phyloP scores from a whole-genome alignment of 2,113 vertebrate species.

The Sebastes fasciatus region DNA sequence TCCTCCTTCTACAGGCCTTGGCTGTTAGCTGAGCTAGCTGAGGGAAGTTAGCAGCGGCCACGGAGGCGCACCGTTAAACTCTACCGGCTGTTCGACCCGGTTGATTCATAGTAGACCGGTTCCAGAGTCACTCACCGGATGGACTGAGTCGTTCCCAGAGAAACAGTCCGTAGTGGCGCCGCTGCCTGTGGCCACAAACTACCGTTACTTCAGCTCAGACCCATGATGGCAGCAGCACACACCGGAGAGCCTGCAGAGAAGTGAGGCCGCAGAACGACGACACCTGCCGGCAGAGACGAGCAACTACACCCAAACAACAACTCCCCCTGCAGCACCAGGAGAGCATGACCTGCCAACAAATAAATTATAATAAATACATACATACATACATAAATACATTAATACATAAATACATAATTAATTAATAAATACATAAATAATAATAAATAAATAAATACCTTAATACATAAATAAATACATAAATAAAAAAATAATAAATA shows the following conservation, averaged over 20 bases:
- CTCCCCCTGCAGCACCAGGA: too few relatives aligned
- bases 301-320: not conserved
- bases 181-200: constrained; percentile 31
- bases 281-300: constrained; percentile 26
- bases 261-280: constrained; percentile 10
- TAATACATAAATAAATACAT: too few relatives aligned
- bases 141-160: constrained; percentile 29
- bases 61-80: not conserved
- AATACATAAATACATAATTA: too few relatives aligned
- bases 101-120: not conserved
- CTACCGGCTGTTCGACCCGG: not conserved
- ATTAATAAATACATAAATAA: too few relatives aligned
- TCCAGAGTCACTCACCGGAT: constrained; percentile 55
- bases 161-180: constrained; percentile 56
- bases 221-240: not conserved
- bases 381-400: too few relatives aligned
- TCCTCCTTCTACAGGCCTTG: too few relatives aligned
- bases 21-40: constrained; percentile 3
- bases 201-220: constrained; percentile 28
- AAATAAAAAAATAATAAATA: too few relatives aligned
- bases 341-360: too few relatives aligned
- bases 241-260: constrained; percentile 45
- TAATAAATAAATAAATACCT: too few relatives aligned
- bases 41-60: not conserved
- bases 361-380: too few relatives aligned